Evolutionary conservation across 2,888 invertebrate genomes (phyloP).

Genomic region (Boloria euphrosyne): DNA sequence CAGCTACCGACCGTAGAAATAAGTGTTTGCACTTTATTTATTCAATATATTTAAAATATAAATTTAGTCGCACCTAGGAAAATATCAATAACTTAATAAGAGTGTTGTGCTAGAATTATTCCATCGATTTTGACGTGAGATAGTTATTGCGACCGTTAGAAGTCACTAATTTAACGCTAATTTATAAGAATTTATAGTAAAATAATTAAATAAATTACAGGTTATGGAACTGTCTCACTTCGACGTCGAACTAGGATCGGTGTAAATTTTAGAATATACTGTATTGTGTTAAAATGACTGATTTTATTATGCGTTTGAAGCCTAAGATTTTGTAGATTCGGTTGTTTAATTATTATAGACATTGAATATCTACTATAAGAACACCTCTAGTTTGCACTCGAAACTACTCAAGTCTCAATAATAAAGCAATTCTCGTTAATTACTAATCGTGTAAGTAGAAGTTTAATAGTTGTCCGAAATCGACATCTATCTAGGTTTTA

Average conservation of each 20-base stretch:
- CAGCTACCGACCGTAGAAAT: constrained; percentile 79
- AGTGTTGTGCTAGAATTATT: constrained; percentile 81
- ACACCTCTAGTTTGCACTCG: constrained; percentile 79
- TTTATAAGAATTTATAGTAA: constrained; percentile 78
- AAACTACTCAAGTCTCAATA: constrained; percentile 68
- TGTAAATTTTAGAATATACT: constrained; percentile 81
- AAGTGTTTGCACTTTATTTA: constrained; percentile 84
- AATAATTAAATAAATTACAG: constrained; percentile 70
- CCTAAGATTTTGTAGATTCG: constrained; percentile 80
- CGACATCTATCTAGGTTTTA: constrained; percentile 51
- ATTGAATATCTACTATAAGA: constrained; percentile 74
- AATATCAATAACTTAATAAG: constrained; percentile 83
- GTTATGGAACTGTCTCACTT: constrained; percentile 73
- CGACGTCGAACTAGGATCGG: constrained; percentile 76
- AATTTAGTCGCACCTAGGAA: constrained; percentile 82
- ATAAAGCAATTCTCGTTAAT: constrained; percentile 79
- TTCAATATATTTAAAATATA: constrained; percentile 79
- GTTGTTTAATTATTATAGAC: constrained; percentile 68
- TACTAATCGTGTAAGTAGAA: constrained; percentile 77
- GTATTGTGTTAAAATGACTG: constrained; percentile 82
- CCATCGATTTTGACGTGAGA: constrained; percentile 75
- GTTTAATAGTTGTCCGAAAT: constrained; percentile 58
- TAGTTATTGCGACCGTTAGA: constrained; percentile 69
- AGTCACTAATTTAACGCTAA: constrained; percentile 80
- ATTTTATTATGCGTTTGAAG: constrained; percentile 82